These are phyloP conservation scores for Autographa pulchrina DNA, from an alignment of 2,888 invertebrate genomes.

Conservation along the genomic window DNA sequence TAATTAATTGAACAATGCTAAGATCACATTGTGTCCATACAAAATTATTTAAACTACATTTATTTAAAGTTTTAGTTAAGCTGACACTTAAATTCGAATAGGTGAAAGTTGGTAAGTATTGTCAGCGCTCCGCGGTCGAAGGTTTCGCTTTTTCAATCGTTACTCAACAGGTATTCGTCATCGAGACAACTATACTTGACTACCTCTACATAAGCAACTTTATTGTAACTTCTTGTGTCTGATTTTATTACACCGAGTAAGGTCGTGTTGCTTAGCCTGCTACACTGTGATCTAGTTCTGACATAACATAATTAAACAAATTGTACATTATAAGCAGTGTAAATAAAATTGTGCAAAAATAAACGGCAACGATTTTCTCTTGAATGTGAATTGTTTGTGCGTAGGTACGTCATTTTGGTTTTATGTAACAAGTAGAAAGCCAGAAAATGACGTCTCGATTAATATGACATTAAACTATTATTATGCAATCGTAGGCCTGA, in stretches of 20 bases:
- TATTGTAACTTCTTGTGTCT: slow-evolving; percentile 58
- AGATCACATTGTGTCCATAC: slow-evolving; percentile 31
- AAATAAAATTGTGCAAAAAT: background rate
- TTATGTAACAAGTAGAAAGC: slow-evolving; percentile 13
- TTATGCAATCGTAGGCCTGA: slow-evolving; percentile 8
- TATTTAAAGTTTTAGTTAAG: slow-evolving; percentile 51
- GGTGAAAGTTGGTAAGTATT: slow-evolving; percentile 84
- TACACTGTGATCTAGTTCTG: slow-evolving; percentile 36
- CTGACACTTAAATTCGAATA: slow-evolving; percentile 74
- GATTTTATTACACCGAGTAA: slow-evolving; percentile 59
- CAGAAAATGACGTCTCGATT: slow-evolving; percentile 8
- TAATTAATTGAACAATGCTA: slow-evolving; percentile 16
- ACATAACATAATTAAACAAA: slow-evolving; percentile 31
- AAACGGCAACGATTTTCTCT: background rate
- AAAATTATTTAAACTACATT: slow-evolving; percentile 50
- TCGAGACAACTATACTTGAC: slow-evolving; percentile 66
- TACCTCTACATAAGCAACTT: slow-evolving; percentile 55
- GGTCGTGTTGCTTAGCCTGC: slow-evolving; percentile 50
- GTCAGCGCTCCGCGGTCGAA: slow-evolving; percentile 80
- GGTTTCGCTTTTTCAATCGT: slow-evolving; percentile 87
- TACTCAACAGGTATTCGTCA: slow-evolving; percentile 86
- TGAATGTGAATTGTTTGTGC: background rate
- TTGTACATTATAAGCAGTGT: slow-evolving; percentile 3
- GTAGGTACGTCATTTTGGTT: background rate
- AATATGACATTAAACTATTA: slow-evolving; percentile 7